These are phyloP conservation scores for Belgica antarctica DNA, from an alignment of 2,888 invertebrate genomes.

Conservation along the genomic window DNA sequence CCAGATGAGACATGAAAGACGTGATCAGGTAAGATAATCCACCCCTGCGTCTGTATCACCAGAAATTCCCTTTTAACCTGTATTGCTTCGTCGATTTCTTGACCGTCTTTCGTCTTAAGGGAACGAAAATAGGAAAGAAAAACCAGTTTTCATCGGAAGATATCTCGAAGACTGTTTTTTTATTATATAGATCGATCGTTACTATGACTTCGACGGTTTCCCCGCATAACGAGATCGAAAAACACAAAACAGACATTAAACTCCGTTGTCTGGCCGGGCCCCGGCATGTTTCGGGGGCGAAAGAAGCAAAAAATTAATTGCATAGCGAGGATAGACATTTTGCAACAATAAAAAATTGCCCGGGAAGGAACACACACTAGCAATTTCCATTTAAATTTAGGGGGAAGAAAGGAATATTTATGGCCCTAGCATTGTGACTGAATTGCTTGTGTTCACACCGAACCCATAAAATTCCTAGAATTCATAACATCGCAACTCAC, in stretches of 20 bases:
- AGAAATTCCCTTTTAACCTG: no score
- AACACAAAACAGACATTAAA: conserved; percentile 31
- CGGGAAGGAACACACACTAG: conserved; percentile 25
- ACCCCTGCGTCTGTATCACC: no score
- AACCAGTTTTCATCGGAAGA: conserved; percentile 27
- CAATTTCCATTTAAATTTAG: conserved; percentile 37
- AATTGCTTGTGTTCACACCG: conserved; percentile 2
- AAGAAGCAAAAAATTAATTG: conserved; percentile 6
- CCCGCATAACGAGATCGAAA: conserved; percentile 27
- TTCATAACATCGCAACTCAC: no score
- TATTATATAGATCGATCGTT: conserved; percentile 17
- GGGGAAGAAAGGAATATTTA: conserved; percentile 27
- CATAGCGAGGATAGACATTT: conserved; percentile 38
- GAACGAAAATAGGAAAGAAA: conserved; percentile 20
- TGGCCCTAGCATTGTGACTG: conserved; percentile 2
- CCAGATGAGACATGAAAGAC: no score
- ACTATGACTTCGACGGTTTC: conserved; percentile 38
- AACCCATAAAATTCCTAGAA: conserved; percentile 5
- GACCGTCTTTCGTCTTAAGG: background rate
- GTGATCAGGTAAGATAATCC: no score
- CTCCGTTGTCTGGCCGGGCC: conserved; percentile 5
- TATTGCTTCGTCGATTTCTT: conserved; percentile 1
- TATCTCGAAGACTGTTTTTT: background rate
- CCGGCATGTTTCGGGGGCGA: conserved; percentile 12
- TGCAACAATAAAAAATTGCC: conserved; percentile 21